phyloP scores from a whole-genome alignment of 2,888 invertebrate genomes.

The Blastobasis lacticolella region DNA sequence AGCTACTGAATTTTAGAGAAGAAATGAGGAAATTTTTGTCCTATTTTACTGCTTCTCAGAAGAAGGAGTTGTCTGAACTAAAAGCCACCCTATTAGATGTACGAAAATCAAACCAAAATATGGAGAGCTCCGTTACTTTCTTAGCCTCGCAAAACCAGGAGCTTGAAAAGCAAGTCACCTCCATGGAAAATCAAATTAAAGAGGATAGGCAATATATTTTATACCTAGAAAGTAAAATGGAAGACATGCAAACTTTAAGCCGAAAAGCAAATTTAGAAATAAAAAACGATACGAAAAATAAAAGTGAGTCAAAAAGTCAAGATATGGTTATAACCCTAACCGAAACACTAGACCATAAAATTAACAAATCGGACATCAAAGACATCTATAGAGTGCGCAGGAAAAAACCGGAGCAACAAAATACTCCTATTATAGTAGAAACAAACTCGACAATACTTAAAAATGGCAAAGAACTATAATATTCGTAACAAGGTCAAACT shows the following conservation, averaged over 20 bases:
- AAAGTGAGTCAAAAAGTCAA: slow-evolving; percentile 7
- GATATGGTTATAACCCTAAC: slow-evolving; percentile 9
- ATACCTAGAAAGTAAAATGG: neutral
- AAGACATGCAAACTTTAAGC: neutral
- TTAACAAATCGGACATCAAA: slow-evolving; percentile 4
- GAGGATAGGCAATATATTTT: neutral
- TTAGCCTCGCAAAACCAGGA: slow-evolving; percentile 10
- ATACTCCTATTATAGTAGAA: neutral
- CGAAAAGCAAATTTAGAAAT: slow-evolving; percentile 11
- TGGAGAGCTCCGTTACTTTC: slow-evolving; percentile 11
- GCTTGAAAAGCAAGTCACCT: slow-evolving; percentile 8
- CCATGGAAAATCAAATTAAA: slow-evolving; percentile 1
- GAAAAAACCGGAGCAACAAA: slow-evolving; percentile 3
- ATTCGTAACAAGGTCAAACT: slow-evolving; percentile 7
- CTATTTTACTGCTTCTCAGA: neutral
- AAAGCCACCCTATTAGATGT: slow-evolving; percentile 5
- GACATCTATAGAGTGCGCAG: slow-evolving; percentile 11
- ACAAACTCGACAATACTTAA: no score
- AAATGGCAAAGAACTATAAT: slow-evolving; percentile 11
- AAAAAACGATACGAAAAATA: slow-evolving; percentile 12
- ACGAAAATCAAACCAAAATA: slow-evolving; percentile 9
- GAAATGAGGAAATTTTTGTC: slow-evolving; percentile 7
- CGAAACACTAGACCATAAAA: slow-evolving; percentile 4
- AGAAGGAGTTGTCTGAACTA: neutral
- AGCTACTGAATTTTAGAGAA: slow-evolving; percentile 2